Percentiles rank a stretch among this genome's conserved stretches.
Evolutionary conservation across 1,140 invertebrate species (phyloP).

Genomic region (Zaprionus vittiger): DNA sequence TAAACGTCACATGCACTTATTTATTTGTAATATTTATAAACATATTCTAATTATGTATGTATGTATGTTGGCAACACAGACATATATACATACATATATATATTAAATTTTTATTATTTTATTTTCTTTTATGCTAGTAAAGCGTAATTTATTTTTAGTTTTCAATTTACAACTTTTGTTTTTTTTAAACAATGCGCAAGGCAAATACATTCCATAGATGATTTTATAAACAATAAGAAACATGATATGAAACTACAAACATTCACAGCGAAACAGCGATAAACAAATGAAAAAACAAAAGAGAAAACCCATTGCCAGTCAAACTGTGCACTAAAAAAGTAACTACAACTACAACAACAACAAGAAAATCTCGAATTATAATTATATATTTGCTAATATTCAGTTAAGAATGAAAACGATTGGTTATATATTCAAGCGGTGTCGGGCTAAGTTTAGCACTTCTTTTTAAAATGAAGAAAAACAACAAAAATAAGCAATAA

Average conservation of each 20-base stretch:
- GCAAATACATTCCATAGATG: conserved; percentile 73
- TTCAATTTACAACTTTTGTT: conserved; percentile 31
- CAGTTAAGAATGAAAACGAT: conserved; percentile 56
- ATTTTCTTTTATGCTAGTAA: conserved; percentile 59
- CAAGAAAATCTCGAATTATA: conserved; percentile 77
- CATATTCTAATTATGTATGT: conserved; percentile 35
- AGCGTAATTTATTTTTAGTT: conserved; percentile 68
- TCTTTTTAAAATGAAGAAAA: conserved; percentile 78
- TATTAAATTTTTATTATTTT: conserved; percentile 40
- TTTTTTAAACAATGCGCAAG: conserved; percentile 50
- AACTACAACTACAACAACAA: conserved; percentile 29
- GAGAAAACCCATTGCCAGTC: conserved; percentile 55
- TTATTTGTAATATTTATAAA: conserved; percentile 71
- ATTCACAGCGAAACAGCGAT: conserved; percentile 58
- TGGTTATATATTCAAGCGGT: conserved; percentile 71
- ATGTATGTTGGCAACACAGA: conserved; percentile 6
- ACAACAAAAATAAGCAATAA: conserved; percentile 36
- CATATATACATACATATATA: conserved; percentile 26
- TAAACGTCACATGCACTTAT: conserved; percentile 82
- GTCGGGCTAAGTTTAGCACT: conserved; percentile 75
- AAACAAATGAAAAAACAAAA: conserved; percentile 12
- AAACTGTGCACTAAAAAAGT: conserved; percentile 64
- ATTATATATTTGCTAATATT: conserved; percentile 51
- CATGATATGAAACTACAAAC: conserved; percentile 55
- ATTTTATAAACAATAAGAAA: conserved; percentile 62